Evolutionary conservation across 2,888 invertebrate genomes (phyloP), one percentile per base, ranked within the genome.

Genomic region (Tanypteryx hageni): DNA sequence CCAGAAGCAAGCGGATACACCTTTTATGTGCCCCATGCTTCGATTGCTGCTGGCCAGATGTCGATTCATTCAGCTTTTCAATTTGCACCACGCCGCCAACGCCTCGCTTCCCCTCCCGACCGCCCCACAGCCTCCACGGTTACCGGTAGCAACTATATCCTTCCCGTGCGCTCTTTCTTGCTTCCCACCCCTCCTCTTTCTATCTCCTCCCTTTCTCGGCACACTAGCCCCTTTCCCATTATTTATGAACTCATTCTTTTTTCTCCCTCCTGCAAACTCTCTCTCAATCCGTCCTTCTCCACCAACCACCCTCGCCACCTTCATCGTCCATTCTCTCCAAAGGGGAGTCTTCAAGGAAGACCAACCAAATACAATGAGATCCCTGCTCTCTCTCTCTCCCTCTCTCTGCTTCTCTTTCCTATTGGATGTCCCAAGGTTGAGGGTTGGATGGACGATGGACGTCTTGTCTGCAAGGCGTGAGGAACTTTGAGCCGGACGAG

Each of bases 331-430:
- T 83, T 57, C 18, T 57, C 83, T n/a, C 57, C 57, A 18, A 18
- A 16, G 57, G 56, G 57, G 18, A n/a, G 57, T 83, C 83, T 83
- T 57, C 83, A 83, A 83, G 83, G 83, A 83, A 83, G 83, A 83
- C n/a, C 83, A 57, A 83, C 8, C 83, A 83, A 83, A 56, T 83
- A 83, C 83, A 83, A 83, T 83, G 11, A 44, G 83, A 56, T 57
- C 44, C 27, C 56, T n/a, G 44, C 44, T 44, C 44, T 44, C 44
- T 44, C 44, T 44, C 44, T 44, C 44, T 44, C 44, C 44, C 44
- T 44, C 44, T 44, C 44, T 44, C 44, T 44, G 44, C 44, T 57
- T n/a, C 56, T 83, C 57, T n/a, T 11, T 16, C 64, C 57, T n/a
- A 44, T 44, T 31, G 44, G 82, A 31, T 82, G 82, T 82, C 31